Base-by-base conservation (phyloP, 1,140 invertebrate genomes). In the Monochamus saltuarius region DNA sequence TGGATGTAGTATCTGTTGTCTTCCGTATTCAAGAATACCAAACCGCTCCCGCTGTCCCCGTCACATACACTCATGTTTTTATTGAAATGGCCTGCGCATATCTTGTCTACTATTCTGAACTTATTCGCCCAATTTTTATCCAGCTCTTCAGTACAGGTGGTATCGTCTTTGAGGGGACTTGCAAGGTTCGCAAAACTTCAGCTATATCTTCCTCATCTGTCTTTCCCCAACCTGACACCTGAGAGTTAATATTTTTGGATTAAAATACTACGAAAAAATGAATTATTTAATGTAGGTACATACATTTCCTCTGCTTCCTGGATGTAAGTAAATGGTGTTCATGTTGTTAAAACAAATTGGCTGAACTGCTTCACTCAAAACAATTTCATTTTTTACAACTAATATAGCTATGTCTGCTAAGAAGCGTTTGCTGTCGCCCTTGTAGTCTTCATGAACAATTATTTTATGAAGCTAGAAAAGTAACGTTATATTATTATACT, bases 191-290 rank as follows among this genome's bases (percentile, higher is more conserved):
- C n/a, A 69, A 35, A 36, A 16, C 45, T 7, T 66, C 52, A 14
- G 67, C 61, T 10, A 46, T 53, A n/a, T 59, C 22, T 29, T 56
- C 57, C 13, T 35, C 46, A n/a, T 34, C 13, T 47, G 36, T 45
- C n/a, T 61, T 65, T n/a, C 67, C 65, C 65, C 65, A 69, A 7
- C 67, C 67, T 16, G 65, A 62, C 1, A 68, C 64, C 67, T 68
- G n/a, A n/a, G n/a, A n/a, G n/a, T 39, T 17, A 59, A 61, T 3
- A 16, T 29, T 29, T 29, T 29, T 29, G 22, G 6, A 29, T 6
- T 6, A 29, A 29, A 2, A 29, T 3, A 6, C 6, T 29, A 29
- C 22, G 22, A 29, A 3, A 6, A 6, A 29, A 29, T 29, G 6
- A 29, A 29, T n/a, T 29, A 29, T 29, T 29, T 2, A 29, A 3